Evolutionary conservation across 2,888 invertebrate species (phyloP).

Genomic region (Cordylochernes scorpioides): DNA sequence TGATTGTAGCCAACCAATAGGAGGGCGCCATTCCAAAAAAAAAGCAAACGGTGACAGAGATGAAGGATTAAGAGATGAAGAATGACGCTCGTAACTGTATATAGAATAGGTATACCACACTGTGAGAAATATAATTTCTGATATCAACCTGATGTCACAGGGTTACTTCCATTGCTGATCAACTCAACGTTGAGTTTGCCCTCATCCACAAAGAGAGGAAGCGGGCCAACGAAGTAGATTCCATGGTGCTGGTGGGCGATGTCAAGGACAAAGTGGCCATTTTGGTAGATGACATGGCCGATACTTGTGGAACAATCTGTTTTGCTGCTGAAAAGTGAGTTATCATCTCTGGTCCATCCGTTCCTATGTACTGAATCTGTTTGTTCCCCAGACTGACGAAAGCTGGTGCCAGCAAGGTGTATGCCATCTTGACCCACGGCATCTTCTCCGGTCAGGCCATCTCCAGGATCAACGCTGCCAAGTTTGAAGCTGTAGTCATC

Average conservation of each 20-base stretch:
- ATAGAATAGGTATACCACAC: too few species aligned
- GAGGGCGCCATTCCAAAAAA: too few species aligned
- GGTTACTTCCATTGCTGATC: slow-evolving; percentile 65
- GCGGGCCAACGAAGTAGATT: slow-evolving; percentile 82
- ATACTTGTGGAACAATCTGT: slow-evolving; percentile 80
- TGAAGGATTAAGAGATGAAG: too few species aligned
- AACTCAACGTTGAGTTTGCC: slow-evolving; percentile 79
- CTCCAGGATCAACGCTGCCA: slow-evolving; percentile 63
- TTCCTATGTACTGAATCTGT: neutral
- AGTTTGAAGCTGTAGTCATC: slow-evolving; percentile 79
- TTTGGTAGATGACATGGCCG: slow-evolving; percentile 87
- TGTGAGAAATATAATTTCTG: neutral
- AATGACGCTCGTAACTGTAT: too few species aligned
- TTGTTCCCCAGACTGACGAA: slow-evolving; percentile 36
- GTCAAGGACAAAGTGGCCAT: slow-evolving; percentile 74
- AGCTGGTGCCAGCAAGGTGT: slow-evolving; percentile 65
- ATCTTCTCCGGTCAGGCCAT: slow-evolving; percentile 86
- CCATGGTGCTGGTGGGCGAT: slow-evolving; percentile 85
- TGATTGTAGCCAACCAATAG: too few species aligned
- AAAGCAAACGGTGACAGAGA: too few species aligned
- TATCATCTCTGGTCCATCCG: neutral
- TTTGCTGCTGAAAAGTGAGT: slow-evolving; percentile 64
- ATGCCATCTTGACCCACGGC: slow-evolving; percentile 77
- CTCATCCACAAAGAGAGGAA: slow-evolving; percentile 84
- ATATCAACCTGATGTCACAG: slow-evolving; percentile 23